Conservation (phyloP, 2,888 invertebrate species). For the Celastrina argiolus region DNA sequence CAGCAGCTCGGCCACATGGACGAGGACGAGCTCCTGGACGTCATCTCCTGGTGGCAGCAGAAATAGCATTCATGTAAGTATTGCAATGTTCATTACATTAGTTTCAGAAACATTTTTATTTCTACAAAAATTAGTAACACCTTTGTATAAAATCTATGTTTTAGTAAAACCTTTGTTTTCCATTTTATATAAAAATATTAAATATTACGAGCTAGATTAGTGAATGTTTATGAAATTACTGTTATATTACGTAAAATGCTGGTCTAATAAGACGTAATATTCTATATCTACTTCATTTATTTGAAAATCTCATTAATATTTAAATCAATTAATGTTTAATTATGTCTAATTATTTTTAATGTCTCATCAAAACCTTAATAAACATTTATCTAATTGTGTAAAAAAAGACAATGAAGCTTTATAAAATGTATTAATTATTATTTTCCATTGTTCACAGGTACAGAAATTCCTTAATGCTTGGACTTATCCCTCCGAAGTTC, state of each 20-base stretch:
- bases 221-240: too few relatives aligned
- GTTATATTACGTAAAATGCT: too few relatives aligned
- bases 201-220: too few relatives aligned
- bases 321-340: too few relatives aligned
- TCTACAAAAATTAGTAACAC: too few relatives aligned
- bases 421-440: conserved; percentile 34
- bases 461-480: conserved; percentile 41
- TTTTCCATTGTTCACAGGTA: conserved; percentile 61
- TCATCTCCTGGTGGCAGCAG: conserved; percentile 91
- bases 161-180: too few relatives aligned
- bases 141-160: too few relatives aligned
- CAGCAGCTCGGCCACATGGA: conserved; percentile 85
- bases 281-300: neutral
- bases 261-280: neutral
- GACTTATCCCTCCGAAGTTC: conserved; percentile 68
- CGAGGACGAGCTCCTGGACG: conserved; percentile 92
- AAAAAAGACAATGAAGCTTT: conserved; percentile 22
- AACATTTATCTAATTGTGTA: conserved; percentile 23
- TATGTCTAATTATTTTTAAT: neutral
- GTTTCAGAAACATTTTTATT: neutral
- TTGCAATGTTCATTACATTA: neutral
- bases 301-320: too few relatives aligned
- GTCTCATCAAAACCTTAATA: neutral
- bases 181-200: too few relatives aligned
- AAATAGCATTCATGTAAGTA: conserved; percentile 70